phyloP scores from a whole-genome alignment of 2,797 vertebrate genomes.

The Salmo trutta region DNA sequence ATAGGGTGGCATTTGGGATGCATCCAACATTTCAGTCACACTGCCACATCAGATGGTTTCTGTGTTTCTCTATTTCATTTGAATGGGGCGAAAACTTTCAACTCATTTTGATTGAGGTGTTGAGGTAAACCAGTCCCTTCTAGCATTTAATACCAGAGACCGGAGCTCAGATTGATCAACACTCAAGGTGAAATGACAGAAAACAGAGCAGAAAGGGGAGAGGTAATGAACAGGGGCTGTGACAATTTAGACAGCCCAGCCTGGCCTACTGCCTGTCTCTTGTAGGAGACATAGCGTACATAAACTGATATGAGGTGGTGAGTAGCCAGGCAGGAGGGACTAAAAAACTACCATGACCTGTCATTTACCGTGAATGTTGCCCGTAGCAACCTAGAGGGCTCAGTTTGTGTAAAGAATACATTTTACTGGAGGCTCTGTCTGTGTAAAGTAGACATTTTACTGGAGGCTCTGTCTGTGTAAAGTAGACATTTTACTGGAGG shows the following conservation, averaged over 20 bases:
- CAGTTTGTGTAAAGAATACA: conserved; percentile 23
- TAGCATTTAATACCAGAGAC: background rate
- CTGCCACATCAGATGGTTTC: conserved; percentile 8
- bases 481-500: too few species aligned
- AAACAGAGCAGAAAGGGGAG: too few species aligned
- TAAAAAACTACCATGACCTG: conserved; percentile 44
- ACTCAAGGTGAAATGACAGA: background rate
- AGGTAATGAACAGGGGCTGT: too few species aligned
- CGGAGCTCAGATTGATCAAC: background rate
- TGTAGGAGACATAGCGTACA: background rate
- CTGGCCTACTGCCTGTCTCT: background rate
- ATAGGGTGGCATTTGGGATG: background rate
- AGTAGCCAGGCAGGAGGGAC: background rate
- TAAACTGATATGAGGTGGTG: background rate
- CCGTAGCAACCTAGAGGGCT: conserved; percentile 80
- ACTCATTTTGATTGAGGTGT: conserved; percentile 8
- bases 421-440: too few species aligned
- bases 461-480: too few species aligned
- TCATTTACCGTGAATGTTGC: conserved; percentile 80
- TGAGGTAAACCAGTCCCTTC: background rate
- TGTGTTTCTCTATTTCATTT: conserved; percentile 28
- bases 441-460: too few species aligned
- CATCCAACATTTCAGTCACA: conserved; percentile 29
- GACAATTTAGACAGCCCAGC: background rate
- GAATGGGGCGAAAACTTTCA: conserved; percentile 28